These are phyloP conservation scores for Cyanoderma ruficeps DNA, from an alignment of 2,113 vertebrate genomes.

Conservation along the genomic window DNA sequence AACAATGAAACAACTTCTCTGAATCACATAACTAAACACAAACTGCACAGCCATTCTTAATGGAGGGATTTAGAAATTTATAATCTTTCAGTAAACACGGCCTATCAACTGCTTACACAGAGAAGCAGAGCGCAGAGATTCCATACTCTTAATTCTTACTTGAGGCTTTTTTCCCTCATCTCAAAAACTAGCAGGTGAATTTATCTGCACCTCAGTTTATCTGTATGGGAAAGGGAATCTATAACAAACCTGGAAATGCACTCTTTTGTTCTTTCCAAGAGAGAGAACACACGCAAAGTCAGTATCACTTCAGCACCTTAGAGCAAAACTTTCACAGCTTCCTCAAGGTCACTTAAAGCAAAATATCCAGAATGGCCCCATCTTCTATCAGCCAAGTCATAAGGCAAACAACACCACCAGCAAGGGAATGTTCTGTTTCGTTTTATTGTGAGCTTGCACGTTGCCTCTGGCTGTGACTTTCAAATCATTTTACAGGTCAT, in stretches of 20 bases:
- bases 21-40: not conserved
- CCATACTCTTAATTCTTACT: not conserved
- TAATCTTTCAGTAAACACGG: not conserved
- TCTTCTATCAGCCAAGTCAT: not conserved
- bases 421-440: not conserved
- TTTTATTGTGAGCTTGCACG: not conserved
- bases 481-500: conserved; percentile 13
- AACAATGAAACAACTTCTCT: not conserved
- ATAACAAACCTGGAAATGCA: not conserved
- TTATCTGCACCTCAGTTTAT: not conserved
- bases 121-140: not conserved
- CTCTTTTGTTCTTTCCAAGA: not conserved
- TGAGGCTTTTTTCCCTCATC: rapidly evolving
- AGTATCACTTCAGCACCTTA: not conserved
- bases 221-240: not conserved
- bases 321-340: not conserved
- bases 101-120: not conserved
- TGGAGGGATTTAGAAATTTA: not conserved
- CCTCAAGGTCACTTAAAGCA: not conserved
- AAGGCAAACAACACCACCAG: not conserved
- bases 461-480: not conserved
- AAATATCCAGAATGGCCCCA: not conserved
- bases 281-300: not conserved
- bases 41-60: not conserved
- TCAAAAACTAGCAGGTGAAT: not conserved